Percentiles rank a stretch among this genome's conserved stretches.
Conservation (phyloP, 2,797 vertebrate genomes). For the Margarornis squamiger region DNA sequence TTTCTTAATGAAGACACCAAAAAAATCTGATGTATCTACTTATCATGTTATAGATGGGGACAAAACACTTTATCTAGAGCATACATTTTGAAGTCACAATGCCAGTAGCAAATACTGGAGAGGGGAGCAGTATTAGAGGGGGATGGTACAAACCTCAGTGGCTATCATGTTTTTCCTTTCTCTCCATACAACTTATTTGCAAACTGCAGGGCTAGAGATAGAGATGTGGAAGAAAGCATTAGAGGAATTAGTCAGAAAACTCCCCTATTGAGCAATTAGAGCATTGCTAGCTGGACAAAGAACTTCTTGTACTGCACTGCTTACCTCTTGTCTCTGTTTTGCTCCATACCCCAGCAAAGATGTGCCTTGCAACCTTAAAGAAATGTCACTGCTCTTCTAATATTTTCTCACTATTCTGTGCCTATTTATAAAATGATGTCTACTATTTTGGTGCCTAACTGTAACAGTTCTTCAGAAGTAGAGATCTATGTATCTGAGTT, state of each 20-base stretch:
- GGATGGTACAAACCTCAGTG: neutral
- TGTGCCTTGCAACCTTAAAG: neutral
- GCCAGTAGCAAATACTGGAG: neutral
- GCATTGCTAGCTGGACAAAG: neutral
- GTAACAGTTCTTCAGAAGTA: neutral
- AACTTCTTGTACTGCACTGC: neutral
- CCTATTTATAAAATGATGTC: conserved; percentile 5
- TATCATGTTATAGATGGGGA: neutral
- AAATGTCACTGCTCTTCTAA: neutral
- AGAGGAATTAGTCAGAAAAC: neutral
- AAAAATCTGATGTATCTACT: neutral
- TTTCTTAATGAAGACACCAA: neutral
- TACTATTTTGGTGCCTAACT: conserved; percentile 16
- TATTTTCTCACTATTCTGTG: neutral
- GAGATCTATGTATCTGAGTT: neutral
- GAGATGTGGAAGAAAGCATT: neutral
- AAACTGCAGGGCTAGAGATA: neutral
- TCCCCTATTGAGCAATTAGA: neutral
- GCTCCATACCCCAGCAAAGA: neutral
- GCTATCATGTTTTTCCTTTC: neutral
- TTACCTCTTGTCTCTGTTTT: neutral
- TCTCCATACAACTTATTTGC: neutral
- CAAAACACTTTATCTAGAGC: neutral
- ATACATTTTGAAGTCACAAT: neutral
- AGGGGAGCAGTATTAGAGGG: neutral